A percentile compares a stretch with the other conserved stretches of the same genome.
Evolutionary conservation across 2,888 invertebrate species (phyloP).

Genomic region (Crocallis elinguaria): DNA sequence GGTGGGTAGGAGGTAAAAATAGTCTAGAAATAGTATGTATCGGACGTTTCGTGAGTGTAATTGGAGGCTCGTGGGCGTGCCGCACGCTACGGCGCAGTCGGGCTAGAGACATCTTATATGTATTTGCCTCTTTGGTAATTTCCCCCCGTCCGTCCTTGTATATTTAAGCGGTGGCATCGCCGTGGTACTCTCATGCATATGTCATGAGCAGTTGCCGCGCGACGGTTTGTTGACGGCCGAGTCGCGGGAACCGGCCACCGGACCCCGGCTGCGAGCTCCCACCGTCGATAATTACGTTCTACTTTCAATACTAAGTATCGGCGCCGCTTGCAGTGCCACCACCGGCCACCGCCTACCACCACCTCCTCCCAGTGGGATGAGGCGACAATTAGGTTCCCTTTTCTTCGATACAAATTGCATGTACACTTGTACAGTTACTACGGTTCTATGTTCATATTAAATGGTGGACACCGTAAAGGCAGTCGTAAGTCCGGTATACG

Average conservation of each 20-base stretch:
- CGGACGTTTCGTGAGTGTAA: constrained; percentile 75
- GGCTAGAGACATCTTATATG: constrained; percentile 74
- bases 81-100: constrained; percentile 63
- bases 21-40: constrained; percentile 63
- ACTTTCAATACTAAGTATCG: constrained; percentile 77
- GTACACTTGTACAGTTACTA: too few relatives aligned
- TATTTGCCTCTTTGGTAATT: constrained; percentile 79
- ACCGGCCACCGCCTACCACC: constrained; percentile 37
- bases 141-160: constrained; percentile 78
- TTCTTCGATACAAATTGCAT: constrained; percentile 71
- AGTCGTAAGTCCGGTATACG: constrained; percentile 61
- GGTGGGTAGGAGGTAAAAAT: constrained; percentile 67
- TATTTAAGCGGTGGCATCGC: constrained; percentile 76
- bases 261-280: constrained; percentile 55
- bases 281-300: constrained; percentile 73
- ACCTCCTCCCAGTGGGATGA: constrained; percentile 67
- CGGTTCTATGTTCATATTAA: constrained; percentile 77
- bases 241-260: constrained; percentile 74
- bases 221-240: constrained; percentile 82
- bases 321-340: constrained; percentile 44
- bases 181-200: constrained; percentile 81
- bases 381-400: constrained; percentile 75
- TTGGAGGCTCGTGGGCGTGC: constrained; percentile 67
- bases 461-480: constrained; percentile 73
- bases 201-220: constrained; percentile 83